phyloP scores from a whole-genome alignment of 2,113 vertebrate species.

The Vimba vimba region DNA sequence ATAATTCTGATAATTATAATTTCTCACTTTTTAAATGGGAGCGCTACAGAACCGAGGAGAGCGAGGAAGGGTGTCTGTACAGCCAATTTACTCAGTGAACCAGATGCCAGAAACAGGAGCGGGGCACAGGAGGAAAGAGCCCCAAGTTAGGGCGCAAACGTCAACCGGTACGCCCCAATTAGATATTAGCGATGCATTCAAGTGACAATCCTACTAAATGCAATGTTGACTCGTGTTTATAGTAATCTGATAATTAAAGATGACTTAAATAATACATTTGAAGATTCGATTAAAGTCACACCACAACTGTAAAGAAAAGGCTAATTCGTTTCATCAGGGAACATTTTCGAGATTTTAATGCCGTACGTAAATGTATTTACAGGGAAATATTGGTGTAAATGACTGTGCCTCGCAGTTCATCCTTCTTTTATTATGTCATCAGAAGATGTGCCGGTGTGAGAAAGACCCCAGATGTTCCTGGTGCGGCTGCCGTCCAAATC shows the following conservation, averaged over 20 bases:
- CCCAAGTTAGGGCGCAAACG: slow-evolving; percentile 1
- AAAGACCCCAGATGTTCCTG: slow-evolving; percentile 66
- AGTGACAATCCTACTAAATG: slow-evolving; percentile 19
- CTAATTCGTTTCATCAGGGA: slow-evolving; percentile 29
- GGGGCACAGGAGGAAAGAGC: slow-evolving; percentile 21
- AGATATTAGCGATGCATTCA: not conserved
- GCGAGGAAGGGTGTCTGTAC: slow-evolving; percentile 75
- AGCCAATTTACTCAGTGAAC: slow-evolving; percentile 77
- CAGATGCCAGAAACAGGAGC: slow-evolving; percentile 65
- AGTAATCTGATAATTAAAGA: slow-evolving; percentile 28
- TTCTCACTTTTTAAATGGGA: slow-evolving; percentile 87
- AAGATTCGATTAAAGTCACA: slow-evolving; percentile 32
- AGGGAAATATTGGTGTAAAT: slow-evolving; percentile 32
- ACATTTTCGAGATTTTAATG: not conserved
- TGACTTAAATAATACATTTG: slow-evolving; percentile 27
- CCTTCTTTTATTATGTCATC: slow-evolving; percentile 58
- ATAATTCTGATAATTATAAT: slow-evolving; percentile 91
- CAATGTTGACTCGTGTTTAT: slow-evolving; percentile 32
- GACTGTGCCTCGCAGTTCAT: slow-evolving; percentile 30
- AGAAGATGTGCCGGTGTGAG: slow-evolving; percentile 58
- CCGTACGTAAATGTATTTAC: slow-evolving; percentile 20
- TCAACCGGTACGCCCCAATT: not conserved
- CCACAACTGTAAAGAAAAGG: slow-evolving; percentile 36
- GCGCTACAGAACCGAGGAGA: slow-evolving; percentile 72
- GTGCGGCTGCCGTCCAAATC: slow-evolving; percentile 73